Evolutionary conservation across 1,140 invertebrate genomes (phyloP), one percentile per base, ranked within the genome.

Genomic region (Monomorium pharaonis): DNA sequence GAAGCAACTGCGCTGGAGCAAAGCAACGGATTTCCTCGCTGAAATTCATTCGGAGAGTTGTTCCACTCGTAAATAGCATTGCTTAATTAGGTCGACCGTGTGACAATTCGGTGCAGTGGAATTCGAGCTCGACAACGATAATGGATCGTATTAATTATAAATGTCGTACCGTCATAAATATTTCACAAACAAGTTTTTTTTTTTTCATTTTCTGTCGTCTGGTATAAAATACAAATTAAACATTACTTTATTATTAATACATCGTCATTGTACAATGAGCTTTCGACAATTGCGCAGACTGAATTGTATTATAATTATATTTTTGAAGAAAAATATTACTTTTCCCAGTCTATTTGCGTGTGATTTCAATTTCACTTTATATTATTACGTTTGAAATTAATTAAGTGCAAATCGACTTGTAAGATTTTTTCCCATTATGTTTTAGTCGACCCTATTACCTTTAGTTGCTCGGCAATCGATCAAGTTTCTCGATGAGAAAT

Each of bases 1-100:
- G 69, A 72, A 81, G 63, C 63, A 47, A 81, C 27, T 27, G 33
- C 49, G 33, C 1, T 14, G 24, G 49, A 70, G 37, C 72, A 60
- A 37, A 62, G 47, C 74, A 56, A 49, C 56, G 58, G 77, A 86
- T 86, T 84, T 86, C 27, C 70, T 84, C 54, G 21, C 65, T 42
- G 47, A 51, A 74, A 86, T 62, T 86, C 78, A 72, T 89, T 86
- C 58, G 58, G 21, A 47, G 75, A 60, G 65, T 70, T 37, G 72
- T 72, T 72, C 44, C 47, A 24, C 56, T 90, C 87, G 88, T 83
- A 90, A 90, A 90, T 90, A 86, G 65, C 70, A 78, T 74, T 30
- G 72, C 86, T 90, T 90, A 90, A 90, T 90, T 90, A 87, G 81
- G 81, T 89, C 88, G 88, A 67, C 86, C 88, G 81, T 87, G 75